Evolutionary conservation across 2,888 invertebrate species (phyloP).

Genomic region (Entomobrya multifasciata): DNA sequence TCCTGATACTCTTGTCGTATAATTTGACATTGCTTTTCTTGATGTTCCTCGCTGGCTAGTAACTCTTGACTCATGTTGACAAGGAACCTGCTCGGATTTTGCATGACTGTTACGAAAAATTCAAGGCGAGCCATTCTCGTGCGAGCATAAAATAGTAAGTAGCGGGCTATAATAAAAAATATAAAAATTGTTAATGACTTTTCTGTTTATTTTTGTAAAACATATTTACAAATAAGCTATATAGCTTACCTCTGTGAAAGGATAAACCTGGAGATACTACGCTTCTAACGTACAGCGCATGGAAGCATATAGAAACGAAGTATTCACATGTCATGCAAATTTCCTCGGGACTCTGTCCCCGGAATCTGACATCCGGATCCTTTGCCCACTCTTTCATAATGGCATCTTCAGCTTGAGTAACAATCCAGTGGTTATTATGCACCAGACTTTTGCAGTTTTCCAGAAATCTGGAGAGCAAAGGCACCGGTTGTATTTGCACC

Average conservation of each 20-base stretch:
- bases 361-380: conserved; percentile 52
- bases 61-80: not conserved
- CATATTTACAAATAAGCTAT: not conserved
- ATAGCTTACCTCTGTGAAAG: conserved; percentile 51
- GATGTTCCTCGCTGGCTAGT: not conserved
- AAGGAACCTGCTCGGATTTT: conserved; percentile 18
- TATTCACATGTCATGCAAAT: conserved; percentile 56
- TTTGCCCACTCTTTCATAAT: conserved; percentile 63
- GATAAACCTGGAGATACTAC: conserved; percentile 47
- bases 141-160: conserved; percentile 52
- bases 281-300: conserved; percentile 45
- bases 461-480: conserved; percentile 56
- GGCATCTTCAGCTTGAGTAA: conserved; percentile 52
- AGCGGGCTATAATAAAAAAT: conserved; percentile 43
- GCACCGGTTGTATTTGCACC: conserved; percentile 38
- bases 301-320: conserved; percentile 53
- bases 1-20: conserved; percentile 54
- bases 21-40: conserved; percentile 32
- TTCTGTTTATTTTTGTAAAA: no score
- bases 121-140: conserved; percentile 58
- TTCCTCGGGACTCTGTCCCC: conserved; percentile 42
- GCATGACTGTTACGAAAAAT: conserved; percentile 42
- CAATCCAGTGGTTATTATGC: conserved; percentile 66
- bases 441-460: conserved; percentile 51
- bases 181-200: no score